Base-by-base conservation (phyloP, 2,113 vertebrate genomes). In the Phoenicopterus ruber region DNA sequence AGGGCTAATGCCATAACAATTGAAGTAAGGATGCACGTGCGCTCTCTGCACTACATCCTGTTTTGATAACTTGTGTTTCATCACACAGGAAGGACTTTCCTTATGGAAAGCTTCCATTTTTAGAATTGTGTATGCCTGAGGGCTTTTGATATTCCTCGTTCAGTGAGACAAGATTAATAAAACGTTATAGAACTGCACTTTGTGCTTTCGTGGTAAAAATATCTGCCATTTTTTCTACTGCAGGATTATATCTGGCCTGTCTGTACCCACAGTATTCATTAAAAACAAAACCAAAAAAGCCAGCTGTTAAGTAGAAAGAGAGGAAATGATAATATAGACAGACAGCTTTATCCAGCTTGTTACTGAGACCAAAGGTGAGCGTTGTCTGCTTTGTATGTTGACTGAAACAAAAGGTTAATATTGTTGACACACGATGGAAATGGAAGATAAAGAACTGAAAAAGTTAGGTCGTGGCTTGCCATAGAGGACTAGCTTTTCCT, bases 1-100 rank as follows among this genome's bases (percentile, higher is more conserved):
- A 87, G 66, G n/a, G 31, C 58, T 91, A 61, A 80, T 65, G 24
- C 83, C 31, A 2, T 89, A 92, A 95, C 89, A 91, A 49, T 17
- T 87, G 86, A 84, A 95, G 57, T 74, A 61, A 95, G 97, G 91
- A 96, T 96, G 84, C 82, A 90, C 6, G 1, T 95, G 93, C 91
- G 70, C 66, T 80, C 57, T 81, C 47, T 91, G 69, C 62, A 46
- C 69, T 87, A 13, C 40, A 82, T 97, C 94, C 94, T 97, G 96
- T 97, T 95, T 90, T 93, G 89, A 22, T 90, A 77, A 77, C n/a
- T 58, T 84, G 24, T 65, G 21, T 70, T 89, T 93, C 34, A 54
- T 94, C 62, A 55, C 74, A 62, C 54, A 83, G 89, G 93, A 94
- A 96, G 84, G 84, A 62, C 79, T 95, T 94, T 97, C 86, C 87